Base-by-base conservation (phyloP, 2,888 invertebrate species). In the Megastigmus dorsalis region DNA sequence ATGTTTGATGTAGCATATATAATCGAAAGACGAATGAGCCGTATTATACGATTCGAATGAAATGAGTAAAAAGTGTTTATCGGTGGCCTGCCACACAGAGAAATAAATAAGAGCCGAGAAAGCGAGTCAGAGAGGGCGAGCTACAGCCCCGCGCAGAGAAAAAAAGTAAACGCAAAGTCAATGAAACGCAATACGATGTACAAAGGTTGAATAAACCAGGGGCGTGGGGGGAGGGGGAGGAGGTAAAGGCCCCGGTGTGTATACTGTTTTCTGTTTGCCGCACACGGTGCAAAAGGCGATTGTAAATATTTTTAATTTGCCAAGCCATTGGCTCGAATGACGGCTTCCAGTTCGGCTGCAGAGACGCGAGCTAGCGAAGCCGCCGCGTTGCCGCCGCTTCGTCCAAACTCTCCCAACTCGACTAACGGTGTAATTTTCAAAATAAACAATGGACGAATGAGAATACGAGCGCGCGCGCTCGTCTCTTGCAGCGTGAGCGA, bases 241-340 rank as follows among this genome's bases (percentile, higher is more conserved):
- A 62, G 33, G 33, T 50, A 63, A 63, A 63, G 23, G 63, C 36
- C 30, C 55, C 9, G 60, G 0, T 15, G 54, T 15, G 54, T 9
- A 23, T 6, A 41, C n/a, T 43, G 55, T 28, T 68, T 59, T 54
- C 41, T 38, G 41, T 59, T 28, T 59, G 38, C 23, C 52, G 33
- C 30, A 9, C n/a, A n/a, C n/a, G n/a, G 28, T 28, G 60, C 38
- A 48, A 26, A 9, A 67, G 54, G 48, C 59, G 33, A 48, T 57
- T 65, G 65, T 65, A 57, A 57, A 72, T 72, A 66, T 59, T 65
- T 72, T 72, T 59, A 57, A 72, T 72, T 65, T 71, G 50, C 57
- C 71, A 48, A 55, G 55, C 62, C 73, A 45, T n/a, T 67, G 73
- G 60, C 36, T 67, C 33, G 67, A 67, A 66, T 33, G 60, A 7